A percentile compares a stretch with the other conserved stretches of the same genome.
These are phyloP conservation scores for Ctenicera cuprea DNA, from an alignment of 2,888 invertebrate species.

Conservation along the genomic window DNA sequence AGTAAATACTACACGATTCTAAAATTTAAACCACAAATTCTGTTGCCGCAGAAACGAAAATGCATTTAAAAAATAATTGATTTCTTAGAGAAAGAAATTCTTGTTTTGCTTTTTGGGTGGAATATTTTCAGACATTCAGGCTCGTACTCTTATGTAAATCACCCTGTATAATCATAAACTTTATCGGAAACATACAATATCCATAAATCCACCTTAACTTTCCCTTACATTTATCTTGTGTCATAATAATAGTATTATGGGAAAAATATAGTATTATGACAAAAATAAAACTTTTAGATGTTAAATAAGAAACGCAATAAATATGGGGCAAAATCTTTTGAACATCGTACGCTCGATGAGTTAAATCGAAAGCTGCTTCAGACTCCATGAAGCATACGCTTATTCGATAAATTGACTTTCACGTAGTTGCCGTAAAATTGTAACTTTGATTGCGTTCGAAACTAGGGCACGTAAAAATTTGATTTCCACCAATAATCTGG, in stretches of 20 bases:
- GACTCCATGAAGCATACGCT: slow-evolving; percentile 33
- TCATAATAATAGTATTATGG: neutral
- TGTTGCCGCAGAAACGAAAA: too few relatives aligned
- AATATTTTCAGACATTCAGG: too few relatives aligned
- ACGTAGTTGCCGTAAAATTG: slow-evolving; percentile 41
- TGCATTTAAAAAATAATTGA: too few relatives aligned
- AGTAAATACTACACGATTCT: too few relatives aligned
- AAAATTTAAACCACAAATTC: too few relatives aligned
- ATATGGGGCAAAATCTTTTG: neutral
- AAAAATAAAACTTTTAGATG: slow-evolving; percentile 30
- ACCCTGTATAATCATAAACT: too few relatives aligned
- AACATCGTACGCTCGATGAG: slow-evolving; percentile 20
- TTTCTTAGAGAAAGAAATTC: too few relatives aligned
- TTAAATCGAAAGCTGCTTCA: slow-evolving; percentile 41
- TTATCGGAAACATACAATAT: too few relatives aligned
- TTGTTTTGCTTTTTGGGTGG: too few relatives aligned
- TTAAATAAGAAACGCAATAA: slow-evolving; percentile 38
- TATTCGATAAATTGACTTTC: slow-evolving; percentile 44
- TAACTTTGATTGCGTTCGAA: slow-evolving; percentile 41
- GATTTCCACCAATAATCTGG: slow-evolving; percentile 36
- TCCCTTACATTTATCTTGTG: too few relatives aligned
- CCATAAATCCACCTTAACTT: too few relatives aligned
- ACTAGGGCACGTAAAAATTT: slow-evolving; percentile 36
- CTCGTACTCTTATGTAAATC: too few relatives aligned
- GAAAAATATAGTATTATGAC: neutral